A percentile compares a stretch with the other conserved stretches of the same genome.
Evolutionary conservation across 2,113 vertebrate genomes (phyloP).

Genomic region (Myrmecobius fasciatus): DNA sequence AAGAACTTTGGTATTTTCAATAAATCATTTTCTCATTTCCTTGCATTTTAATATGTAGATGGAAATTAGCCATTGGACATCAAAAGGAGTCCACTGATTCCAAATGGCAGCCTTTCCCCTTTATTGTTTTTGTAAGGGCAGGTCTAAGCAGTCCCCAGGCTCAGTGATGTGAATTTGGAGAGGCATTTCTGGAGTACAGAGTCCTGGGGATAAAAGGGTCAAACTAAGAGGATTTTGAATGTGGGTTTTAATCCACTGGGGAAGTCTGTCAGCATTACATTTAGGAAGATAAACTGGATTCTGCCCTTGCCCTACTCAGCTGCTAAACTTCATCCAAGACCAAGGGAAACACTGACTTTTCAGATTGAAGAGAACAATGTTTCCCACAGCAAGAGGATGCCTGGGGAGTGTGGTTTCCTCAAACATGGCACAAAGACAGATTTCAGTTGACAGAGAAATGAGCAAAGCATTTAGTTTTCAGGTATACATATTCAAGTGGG

Average conservation of each 20-base stretch:
- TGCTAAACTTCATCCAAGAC: conserved; percentile 45
- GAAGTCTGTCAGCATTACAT: conserved; percentile 55
- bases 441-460: conserved; percentile 49
- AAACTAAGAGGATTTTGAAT: conserved; percentile 59
- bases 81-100: background rate
- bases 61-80: conserved; percentile 54
- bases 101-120: conserved; percentile 1
- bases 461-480: conserved; percentile 35
- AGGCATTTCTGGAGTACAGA: conserved; percentile 6
- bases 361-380: conserved; percentile 65
- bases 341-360: conserved; percentile 55
- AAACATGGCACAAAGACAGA: conserved; percentile 45
- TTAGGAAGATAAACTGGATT: conserved; percentile 41
- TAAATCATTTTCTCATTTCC: conserved; percentile 32
- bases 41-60: conserved; percentile 55
- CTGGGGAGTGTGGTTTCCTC: conserved; percentile 54
- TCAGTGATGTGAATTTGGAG: conserved; percentile 34
- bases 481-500: conserved; percentile 43
- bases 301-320: conserved; percentile 32
- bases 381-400: conserved; percentile 50
- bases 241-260: conserved; percentile 47
- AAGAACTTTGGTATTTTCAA: conserved; percentile 57
- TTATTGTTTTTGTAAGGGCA: background rate
- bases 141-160: conserved; percentile 44
- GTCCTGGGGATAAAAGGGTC: conserved; percentile 50